These are phyloP conservation scores for Pseudocheirus occidentalis DNA, from an alignment of 2,797 vertebrate genomes.

Conservation along the genomic window DNA sequence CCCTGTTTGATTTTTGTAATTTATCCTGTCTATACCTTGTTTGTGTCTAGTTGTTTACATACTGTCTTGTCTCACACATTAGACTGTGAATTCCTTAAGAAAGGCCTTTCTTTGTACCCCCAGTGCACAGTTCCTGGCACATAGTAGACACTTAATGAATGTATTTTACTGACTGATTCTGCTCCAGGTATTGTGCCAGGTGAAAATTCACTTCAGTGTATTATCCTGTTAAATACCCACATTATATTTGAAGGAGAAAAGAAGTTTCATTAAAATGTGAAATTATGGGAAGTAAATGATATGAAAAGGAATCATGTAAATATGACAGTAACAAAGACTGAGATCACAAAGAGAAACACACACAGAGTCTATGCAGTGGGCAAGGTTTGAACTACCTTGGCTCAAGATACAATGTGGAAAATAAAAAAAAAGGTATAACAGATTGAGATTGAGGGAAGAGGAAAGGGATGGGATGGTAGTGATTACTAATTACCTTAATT, in stretches of 20 bases:
- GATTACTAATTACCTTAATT: too few relatives aligned
- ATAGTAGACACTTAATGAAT: not conserved
- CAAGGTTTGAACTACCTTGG: constrained; percentile 93
- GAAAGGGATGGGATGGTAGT: not conserved
- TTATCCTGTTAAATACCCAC: constrained; percentile 92
- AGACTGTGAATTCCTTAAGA: not conserved
- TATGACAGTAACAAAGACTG: constrained; percentile 96
- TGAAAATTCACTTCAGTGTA: constrained; percentile 94
- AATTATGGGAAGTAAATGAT: constrained; percentile 96
- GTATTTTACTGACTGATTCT: not conserved
- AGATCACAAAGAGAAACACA: constrained; percentile 95
- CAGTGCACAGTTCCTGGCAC: fast-evolving
- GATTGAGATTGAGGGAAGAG: constrained; percentile 73
- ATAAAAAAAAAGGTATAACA: constrained; percentile 68
- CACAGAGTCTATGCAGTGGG: constrained; percentile 94
- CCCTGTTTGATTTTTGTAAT: not conserved
- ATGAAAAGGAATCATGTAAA: constrained; percentile 91
- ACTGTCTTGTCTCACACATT: not conserved
- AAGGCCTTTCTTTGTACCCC: not conserved
- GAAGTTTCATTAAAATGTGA: constrained; percentile 93
- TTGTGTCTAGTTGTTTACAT: not conserved
- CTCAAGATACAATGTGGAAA: constrained; percentile 76
- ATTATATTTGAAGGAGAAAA: constrained; percentile 97
- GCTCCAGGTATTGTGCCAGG: not conserved
- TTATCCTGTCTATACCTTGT: not conserved